Conservation (phyloP, 2,113 vertebrate species). For the Petroica traversi region DNA sequence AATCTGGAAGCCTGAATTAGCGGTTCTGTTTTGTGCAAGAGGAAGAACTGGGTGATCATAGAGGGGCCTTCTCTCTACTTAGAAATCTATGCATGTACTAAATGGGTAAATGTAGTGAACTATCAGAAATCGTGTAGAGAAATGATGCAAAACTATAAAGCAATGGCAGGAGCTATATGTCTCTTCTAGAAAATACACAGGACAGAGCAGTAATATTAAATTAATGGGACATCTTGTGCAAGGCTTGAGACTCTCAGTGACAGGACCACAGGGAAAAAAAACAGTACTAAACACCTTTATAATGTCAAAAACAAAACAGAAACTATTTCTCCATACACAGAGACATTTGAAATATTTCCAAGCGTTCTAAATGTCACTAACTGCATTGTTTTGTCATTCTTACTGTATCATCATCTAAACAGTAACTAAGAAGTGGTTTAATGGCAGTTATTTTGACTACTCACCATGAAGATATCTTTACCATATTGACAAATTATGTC, state of each 20-base stretch:
- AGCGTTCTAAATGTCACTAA: slow-evolving; percentile 45
- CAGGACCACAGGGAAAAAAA: background rate
- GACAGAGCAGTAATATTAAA: background rate
- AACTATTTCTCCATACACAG: background rate
- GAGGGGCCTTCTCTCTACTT: background rate
- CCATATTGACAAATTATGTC: slow-evolving; percentile 61
- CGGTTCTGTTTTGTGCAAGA: background rate
- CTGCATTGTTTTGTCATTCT: slow-evolving; percentile 29
- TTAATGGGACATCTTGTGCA: background rate
- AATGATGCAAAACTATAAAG: background rate
- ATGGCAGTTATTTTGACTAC: slow-evolving; percentile 69
- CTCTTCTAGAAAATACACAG: background rate
- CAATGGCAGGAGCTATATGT: background rate
- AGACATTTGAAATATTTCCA: slow-evolving; percentile 18
- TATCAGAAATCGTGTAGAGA: background rate
- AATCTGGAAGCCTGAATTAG: background rate
- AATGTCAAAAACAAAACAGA: slow-evolving; percentile 8
- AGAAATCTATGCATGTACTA: background rate
- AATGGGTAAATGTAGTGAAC: background rate
- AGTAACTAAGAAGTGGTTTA: slow-evolving; percentile 24
- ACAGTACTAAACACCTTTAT: background rate
- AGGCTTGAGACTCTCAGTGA: background rate
- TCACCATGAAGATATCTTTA: slow-evolving; percentile 52
- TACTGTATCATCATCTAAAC: slow-evolving; percentile 25
- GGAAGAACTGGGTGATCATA: background rate